Conservation (phyloP, 2,797 vertebrate species). For the Sebastes minor region DNA sequence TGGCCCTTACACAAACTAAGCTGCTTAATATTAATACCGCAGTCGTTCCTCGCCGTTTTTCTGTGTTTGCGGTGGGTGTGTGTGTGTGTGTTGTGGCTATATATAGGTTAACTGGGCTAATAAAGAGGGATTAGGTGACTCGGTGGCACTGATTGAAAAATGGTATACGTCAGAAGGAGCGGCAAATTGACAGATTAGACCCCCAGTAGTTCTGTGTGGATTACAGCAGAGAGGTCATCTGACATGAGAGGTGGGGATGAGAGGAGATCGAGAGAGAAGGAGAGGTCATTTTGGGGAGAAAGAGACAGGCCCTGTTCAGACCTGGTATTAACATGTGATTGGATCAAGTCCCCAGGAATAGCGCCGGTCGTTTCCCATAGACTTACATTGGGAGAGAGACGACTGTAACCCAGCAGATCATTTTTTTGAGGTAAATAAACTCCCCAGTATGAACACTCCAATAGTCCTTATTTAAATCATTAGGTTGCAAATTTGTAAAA, state of each 20-base stretch:
- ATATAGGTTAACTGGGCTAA: conserved; percentile 72
- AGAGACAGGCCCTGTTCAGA: background rate
- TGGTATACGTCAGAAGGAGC: conserved; percentile 38
- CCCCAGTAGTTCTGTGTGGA: conserved; percentile 22
- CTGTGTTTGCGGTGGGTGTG: conserved; percentile 36
- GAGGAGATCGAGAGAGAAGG: background rate
- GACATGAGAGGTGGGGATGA: conserved; percentile 13
- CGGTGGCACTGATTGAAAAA: conserved; percentile 42
- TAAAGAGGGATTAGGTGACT: conserved; percentile 58
- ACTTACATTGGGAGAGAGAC: too few relatives aligned
- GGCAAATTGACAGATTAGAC: conserved; percentile 36
- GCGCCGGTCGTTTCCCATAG: too few relatives aligned
- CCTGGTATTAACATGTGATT: too few relatives aligned
- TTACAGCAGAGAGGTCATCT: conserved; percentile 44
- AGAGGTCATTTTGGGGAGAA: background rate
- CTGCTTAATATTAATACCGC: conserved; percentile 74
- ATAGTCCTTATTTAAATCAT: too few relatives aligned
- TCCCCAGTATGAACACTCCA: too few relatives aligned
- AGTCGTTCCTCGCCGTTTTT: conserved; percentile 39
- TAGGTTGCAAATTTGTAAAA: too few relatives aligned
- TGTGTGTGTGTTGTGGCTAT: conserved; percentile 36
- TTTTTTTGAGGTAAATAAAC: too few relatives aligned
- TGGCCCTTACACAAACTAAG: conserved; percentile 66
- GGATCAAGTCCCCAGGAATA: too few relatives aligned
- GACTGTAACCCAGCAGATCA: too few relatives aligned